phyloP scores from a whole-genome alignment of 2,888 invertebrate genomes.

The Colletes collaris region DNA sequence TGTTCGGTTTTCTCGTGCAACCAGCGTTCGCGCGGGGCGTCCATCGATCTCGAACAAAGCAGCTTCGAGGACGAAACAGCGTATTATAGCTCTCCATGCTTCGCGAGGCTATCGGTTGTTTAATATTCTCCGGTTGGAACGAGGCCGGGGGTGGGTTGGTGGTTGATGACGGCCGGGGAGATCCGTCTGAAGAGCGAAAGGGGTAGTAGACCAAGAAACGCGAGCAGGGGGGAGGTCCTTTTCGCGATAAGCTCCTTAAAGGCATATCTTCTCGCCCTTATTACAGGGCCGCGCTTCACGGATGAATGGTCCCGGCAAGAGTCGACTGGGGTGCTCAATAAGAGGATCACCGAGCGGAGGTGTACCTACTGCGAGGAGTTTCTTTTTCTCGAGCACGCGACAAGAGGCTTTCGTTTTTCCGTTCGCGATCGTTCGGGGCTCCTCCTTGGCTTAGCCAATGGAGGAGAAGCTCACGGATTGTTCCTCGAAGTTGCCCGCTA shows the following conservation, averaged over 20 bases:
- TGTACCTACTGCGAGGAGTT: conserved; percentile 55
- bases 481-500: conserved; percentile 6
- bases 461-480: conserved; percentile 29
- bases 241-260: conserved; percentile 72
- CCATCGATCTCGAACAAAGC: conserved; percentile 52
- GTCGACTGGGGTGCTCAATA: conserved; percentile 59
- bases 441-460: conserved; percentile 51
- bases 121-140: conserved; percentile 51
- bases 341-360: conserved; percentile 69
- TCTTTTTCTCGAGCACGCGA: conserved; percentile 61
- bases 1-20: not conserved
- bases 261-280: conserved; percentile 73
- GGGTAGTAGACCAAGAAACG: conserved; percentile 39
- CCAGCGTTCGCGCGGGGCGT: conserved; percentile 24
- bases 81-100: conserved; percentile 34
- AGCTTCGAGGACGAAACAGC: conserved; percentile 41
- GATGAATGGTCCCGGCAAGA: conserved; percentile 45
- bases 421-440: conserved; percentile 45
- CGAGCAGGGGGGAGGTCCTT: conserved; percentile 45
- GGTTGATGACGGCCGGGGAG: conserved; percentile 14
- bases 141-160: not conserved
- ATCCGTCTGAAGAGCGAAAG: conserved; percentile 15
- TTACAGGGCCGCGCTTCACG: conserved; percentile 68
- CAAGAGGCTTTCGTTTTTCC: conserved; percentile 60
- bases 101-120: conserved; percentile 47